Percentiles rank a stretch among this genome's conserved stretches.
Evolutionary conservation across 1,140 invertebrate species (phyloP).

Genomic region (Chionoecetes opilio): DNA sequence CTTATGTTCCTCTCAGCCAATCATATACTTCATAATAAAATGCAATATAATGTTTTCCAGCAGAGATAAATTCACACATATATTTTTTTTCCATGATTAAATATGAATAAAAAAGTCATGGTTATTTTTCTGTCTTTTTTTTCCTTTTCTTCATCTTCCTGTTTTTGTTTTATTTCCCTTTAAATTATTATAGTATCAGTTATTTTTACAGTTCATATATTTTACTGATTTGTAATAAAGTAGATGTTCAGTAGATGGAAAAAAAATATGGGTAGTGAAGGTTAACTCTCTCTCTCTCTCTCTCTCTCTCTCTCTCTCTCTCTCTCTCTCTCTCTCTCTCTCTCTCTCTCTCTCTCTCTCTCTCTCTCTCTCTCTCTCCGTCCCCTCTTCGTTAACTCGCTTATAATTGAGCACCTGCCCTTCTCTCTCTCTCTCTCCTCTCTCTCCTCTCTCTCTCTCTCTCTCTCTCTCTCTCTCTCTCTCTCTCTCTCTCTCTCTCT

Average conservation of each 20-base stretch:
- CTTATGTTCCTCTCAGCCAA: not conserved
- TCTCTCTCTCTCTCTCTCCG: not conserved
- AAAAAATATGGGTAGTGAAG: not conserved
- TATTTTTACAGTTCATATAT: no score
- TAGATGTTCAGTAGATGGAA: no score
- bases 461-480: not conserved
- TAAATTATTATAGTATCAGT: no score
- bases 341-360: slow-evolving; percentile 9
- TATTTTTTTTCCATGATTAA: slow-evolving; percentile 21
- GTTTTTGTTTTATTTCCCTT: not conserved
- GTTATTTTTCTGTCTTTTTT: not conserved
- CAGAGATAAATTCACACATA: not conserved
- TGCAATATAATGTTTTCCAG: not conserved
- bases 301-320: slow-evolving; percentile 14
- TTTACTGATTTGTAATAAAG: no score
- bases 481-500: not conserved
- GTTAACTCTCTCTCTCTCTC: not conserved
- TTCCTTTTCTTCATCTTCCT: no score
- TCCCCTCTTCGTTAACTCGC: slow-evolving; percentile 25
- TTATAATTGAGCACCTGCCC: not conserved
- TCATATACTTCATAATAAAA: not conserved
- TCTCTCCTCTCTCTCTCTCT: not conserved
- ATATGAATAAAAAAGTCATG: not conserved
- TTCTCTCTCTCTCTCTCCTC: not conserved
- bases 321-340: slow-evolving; percentile 41